Percentiles rank a stretch among this genome's conserved stretches.
These are phyloP conservation scores for Notarius lentiginosus DNA, from an alignment of 2,113 vertebrate genomes.

Conservation along the genomic window DNA sequence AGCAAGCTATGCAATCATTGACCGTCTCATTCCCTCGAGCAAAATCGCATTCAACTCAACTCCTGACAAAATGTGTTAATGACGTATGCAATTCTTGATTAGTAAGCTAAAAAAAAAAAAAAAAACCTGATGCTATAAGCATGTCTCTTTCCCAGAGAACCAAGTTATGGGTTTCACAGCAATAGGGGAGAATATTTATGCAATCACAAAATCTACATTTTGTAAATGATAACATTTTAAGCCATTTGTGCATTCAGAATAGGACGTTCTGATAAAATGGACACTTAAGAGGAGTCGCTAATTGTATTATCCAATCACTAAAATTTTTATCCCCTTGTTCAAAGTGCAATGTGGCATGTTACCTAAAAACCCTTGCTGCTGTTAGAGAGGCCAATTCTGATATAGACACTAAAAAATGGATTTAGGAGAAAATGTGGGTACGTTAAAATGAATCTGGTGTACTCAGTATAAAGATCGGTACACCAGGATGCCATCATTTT, in stretches of 20 bases:
- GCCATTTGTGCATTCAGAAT: background rate
- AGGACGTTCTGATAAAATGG: background rate
- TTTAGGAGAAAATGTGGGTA: no score
- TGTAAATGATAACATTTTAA: background rate
- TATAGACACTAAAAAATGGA: background rate
- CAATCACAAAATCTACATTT: background rate
- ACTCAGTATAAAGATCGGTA: no score
- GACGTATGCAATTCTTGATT: background rate
- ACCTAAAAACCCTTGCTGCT: background rate
- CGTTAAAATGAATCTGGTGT: no score
- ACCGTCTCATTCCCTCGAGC: no score
- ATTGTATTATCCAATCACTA: background rate
- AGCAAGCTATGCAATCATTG: no score
- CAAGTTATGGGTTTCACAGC: no score
- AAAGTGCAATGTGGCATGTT: background rate
- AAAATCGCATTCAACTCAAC: background rate
- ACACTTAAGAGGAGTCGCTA: background rate
- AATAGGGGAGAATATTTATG: background rate
- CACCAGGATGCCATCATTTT: background rate
- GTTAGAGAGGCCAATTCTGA: background rate
- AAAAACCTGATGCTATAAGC: background rate
- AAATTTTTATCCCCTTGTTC: accelerated
- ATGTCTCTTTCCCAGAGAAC: background rate
- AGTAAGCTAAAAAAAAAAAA: background rate
- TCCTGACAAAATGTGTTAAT: background rate